Conservation (phyloP, 2,113 vertebrate genomes). For the Trochalopteron elliotii region DNA sequence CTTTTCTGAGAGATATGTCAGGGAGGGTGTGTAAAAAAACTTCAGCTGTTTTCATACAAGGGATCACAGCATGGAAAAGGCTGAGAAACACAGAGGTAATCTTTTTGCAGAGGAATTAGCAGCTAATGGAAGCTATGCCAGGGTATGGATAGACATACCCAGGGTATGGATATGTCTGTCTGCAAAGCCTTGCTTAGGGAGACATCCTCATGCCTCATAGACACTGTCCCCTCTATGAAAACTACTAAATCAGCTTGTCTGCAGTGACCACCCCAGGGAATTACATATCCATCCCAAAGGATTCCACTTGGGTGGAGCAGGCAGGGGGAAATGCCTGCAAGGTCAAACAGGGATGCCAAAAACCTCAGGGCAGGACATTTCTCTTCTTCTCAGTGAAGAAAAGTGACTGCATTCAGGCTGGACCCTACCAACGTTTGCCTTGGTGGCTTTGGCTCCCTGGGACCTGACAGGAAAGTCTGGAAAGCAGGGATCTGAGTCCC, state of each 20-base stretch:
- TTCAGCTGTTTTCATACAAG: not conserved
- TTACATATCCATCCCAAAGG: not conserved
- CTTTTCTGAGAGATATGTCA: not conserved
- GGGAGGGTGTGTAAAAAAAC: not conserved
- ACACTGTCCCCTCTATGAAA: not conserved
- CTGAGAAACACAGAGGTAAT: not conserved
- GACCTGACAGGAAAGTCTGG: not conserved
- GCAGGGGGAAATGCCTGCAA: not conserved
- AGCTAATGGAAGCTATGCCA: not conserved
- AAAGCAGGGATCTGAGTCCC: not conserved
- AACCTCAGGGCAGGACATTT: not conserved
- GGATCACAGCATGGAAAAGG: not conserved
- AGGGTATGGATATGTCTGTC: not conserved
- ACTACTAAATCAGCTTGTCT: not conserved
- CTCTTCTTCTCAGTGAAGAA: not conserved
- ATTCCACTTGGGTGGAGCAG: not conserved
- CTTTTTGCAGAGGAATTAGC: not conserved
- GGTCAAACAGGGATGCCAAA: not conserved
- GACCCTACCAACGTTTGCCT: not conserved
- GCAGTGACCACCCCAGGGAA: not conserved
- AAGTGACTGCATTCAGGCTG: not conserved
- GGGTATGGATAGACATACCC: not conserved
- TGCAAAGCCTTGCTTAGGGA: not conserved
- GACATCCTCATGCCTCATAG: rapidly evolving
- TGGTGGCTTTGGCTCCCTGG: not conserved